Evolutionary conservation across 2,888 invertebrate species (phyloP).

Genomic region (Noctua janthe): DNA sequence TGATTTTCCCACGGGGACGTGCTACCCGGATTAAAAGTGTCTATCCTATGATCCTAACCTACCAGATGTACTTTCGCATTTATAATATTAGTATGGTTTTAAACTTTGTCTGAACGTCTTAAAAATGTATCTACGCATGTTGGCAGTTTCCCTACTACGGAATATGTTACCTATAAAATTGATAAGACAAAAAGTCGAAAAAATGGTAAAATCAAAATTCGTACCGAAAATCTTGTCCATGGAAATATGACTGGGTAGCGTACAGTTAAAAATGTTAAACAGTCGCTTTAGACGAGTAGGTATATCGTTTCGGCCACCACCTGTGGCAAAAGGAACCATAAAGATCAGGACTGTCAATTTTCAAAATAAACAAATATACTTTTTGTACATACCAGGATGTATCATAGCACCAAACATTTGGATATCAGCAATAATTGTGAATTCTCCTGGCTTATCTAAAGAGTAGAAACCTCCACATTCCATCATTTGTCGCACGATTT

Average conservation of each 20-base stretch:
- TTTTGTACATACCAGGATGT: conserved; percentile 92
- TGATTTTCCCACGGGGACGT: background rate
- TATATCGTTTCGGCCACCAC: conserved; percentile 97
- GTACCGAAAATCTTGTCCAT: conserved; percentile 97
- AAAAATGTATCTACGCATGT: background rate
- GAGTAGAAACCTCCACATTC: conserved; percentile 96
- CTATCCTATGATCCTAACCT: background rate
- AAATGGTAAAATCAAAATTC: background rate
- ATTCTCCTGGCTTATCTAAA: conserved; percentile 96
- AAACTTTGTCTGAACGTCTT: background rate
- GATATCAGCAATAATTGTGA: conserved; percentile 94
- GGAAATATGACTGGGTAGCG: conserved; percentile 95
- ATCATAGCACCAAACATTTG: conserved; percentile 97
- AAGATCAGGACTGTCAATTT: background rate
- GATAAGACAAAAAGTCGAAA: background rate
- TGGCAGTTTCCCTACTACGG: background rate
- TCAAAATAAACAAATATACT: no score
- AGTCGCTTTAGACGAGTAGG: conserved; percentile 96
- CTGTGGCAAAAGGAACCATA: conserved; percentile 63
- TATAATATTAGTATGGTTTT: background rate
- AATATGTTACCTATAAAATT: background rate
- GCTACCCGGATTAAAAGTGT: background rate
- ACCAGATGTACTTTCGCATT: background rate
- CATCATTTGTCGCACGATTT: conserved; percentile 97
- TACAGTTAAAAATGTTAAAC: conserved; percentile 96